Conservation (phyloP, 2,797 vertebrate species). For the Lepilemur septentrionalis region DNA sequence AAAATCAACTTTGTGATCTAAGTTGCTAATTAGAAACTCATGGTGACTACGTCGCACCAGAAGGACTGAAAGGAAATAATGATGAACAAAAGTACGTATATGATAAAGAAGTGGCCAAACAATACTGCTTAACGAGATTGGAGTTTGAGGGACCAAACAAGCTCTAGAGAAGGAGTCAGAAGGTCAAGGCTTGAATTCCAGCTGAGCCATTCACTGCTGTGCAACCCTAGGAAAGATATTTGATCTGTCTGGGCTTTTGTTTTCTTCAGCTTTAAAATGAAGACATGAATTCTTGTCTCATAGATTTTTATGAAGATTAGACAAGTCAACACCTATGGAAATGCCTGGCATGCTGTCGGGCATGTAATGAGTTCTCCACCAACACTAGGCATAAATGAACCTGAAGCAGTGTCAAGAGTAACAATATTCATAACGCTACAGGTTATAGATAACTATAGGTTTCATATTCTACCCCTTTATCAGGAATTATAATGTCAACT, state of each 20-base stretch:
- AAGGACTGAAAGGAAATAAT: neutral
- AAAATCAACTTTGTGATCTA: neutral
- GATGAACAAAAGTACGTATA: neutral
- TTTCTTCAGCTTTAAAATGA: constrained; percentile 1
- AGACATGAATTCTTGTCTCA: neutral
- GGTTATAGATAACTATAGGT: neutral
- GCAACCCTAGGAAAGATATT: neutral
- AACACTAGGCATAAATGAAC: neutral
- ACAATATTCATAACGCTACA: neutral
- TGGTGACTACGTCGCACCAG: neutral
- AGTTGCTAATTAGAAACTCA: constrained; percentile 20
- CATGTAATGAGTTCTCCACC: neutral
- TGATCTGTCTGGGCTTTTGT: neutral
- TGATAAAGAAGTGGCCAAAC: neutral
- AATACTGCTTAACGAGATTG: neutral
- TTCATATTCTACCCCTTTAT: neutral
- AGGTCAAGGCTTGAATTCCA: neutral
- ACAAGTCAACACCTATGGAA: neutral
- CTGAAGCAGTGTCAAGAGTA: neutral
- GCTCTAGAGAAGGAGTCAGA: neutral
- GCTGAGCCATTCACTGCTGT: neutral
- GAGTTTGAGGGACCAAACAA: neutral
- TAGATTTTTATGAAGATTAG: neutral
- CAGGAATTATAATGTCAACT: neutral
- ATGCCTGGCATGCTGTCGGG: neutral